Conservation (phyloP, 2,797 vertebrate species). For the Odontamblyopus lacepedii region DNA sequence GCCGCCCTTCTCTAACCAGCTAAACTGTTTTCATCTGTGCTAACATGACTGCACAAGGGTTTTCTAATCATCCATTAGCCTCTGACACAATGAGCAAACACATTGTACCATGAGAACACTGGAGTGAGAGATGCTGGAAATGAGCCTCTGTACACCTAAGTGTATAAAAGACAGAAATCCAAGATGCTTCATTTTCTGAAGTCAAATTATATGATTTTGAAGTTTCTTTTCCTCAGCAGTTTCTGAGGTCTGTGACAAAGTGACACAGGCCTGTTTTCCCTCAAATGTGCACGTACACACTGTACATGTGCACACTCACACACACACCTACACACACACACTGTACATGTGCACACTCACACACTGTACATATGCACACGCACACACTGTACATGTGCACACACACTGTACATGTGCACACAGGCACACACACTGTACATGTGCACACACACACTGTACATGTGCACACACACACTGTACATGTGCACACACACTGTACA, state of each 20-base stretch:
- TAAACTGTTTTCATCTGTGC: too few species aligned
- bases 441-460: constrained; percentile 11
- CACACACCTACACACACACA: too few species aligned
- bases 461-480: background rate
- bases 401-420: background rate
- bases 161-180: too few species aligned
- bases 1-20: too few species aligned
- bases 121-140: too few species aligned
- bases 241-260: constrained; percentile 47
- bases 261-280: constrained; percentile 40
- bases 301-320: background rate
- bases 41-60: too few species aligned
- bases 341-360: too few species aligned
- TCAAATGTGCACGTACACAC: constrained; percentile 11
- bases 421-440: background rate
- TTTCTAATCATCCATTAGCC: too few species aligned
- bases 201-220: constrained; percentile 38
- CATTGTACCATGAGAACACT: too few species aligned
- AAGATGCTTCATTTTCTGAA: constrained; percentile 22
- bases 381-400: background rate
- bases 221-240: constrained; percentile 43
- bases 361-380: too few species aligned
- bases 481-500: background rate
- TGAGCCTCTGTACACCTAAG: too few species aligned
- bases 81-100: too few species aligned